These are phyloP conservation scores for Ischnura elegans DNA, from an alignment of 2,888 invertebrate species.

Conservation along the genomic window DNA sequence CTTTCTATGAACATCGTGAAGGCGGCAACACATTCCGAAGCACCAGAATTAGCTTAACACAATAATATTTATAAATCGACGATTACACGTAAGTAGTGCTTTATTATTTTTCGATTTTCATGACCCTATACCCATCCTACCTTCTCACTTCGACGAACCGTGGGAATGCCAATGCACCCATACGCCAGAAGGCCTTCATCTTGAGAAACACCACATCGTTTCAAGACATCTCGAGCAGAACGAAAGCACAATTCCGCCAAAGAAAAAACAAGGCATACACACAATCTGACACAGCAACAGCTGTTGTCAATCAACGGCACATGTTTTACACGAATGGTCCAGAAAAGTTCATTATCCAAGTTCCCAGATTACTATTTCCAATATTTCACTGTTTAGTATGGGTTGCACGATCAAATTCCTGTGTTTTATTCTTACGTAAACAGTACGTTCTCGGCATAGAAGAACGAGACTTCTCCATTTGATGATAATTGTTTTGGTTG, in stretches of 20 bases:
- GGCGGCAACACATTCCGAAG: background rate
- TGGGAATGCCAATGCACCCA: background rate
- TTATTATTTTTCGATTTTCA: background rate
- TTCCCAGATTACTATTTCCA: background rate
- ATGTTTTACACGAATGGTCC: background rate
- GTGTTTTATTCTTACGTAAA: background rate
- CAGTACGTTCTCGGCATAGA: background rate
- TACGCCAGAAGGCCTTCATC: background rate
- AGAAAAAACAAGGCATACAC: background rate
- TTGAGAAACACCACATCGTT: background rate
- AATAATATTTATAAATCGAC: background rate
- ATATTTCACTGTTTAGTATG: too few species aligned
- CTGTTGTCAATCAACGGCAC: constrained; percentile 24
- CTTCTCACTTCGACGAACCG: background rate
- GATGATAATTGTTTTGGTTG: constrained; percentile 45
- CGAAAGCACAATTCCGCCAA: background rate
- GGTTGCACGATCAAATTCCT: background rate
- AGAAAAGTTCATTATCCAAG: background rate
- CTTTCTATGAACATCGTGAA: background rate
- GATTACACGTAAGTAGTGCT: too few species aligned
- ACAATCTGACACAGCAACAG: background rate
- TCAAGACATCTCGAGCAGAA: background rate
- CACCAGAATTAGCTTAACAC: background rate
- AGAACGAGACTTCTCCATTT: background rate
- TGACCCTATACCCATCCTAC: background rate